A percentile compares a stretch with the other conserved stretches of the same genome.
Evolutionary conservation across 2,113 vertebrate genomes (phyloP).

Genomic region (Pungitius pungitius): DNA sequence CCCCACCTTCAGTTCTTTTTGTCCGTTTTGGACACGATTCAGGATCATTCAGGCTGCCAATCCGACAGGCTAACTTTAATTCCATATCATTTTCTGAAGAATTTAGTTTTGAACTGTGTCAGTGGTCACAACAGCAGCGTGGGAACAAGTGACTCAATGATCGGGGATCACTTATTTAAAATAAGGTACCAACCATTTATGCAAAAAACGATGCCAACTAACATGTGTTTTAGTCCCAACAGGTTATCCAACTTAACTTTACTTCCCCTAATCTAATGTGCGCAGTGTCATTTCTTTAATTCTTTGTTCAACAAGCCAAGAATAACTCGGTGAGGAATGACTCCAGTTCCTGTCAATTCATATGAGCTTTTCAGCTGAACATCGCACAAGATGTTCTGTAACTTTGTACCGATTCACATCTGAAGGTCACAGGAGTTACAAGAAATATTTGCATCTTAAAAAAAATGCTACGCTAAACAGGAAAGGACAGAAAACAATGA

Average conservation of each 20-base stretch:
- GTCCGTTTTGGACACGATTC: neutral
- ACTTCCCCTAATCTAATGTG: constrained; percentile 22
- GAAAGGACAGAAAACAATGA: constrained; percentile 30
- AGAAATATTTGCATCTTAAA: constrained; percentile 24
- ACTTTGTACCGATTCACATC: constrained; percentile 20
- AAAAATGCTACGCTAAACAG: constrained; percentile 25
- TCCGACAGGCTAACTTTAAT: neutral
- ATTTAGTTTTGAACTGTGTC: neutral
- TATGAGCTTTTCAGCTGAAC: constrained; percentile 2
- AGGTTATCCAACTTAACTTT: constrained; percentile 3
- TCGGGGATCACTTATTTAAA: constrained; percentile 4
- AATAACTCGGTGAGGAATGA: constrained; percentile 22
- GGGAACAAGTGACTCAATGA: constrained; percentile 5
- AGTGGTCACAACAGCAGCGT: neutral
- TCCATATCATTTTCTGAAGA: neutral
- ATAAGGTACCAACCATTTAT: neutral
- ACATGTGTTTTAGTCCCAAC: constrained; percentile 15
- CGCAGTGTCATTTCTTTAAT: constrained; percentile 3
- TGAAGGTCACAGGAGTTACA: constrained; percentile 8
- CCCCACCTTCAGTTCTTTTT: too few relatives aligned
- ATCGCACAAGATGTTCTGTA: constrained; percentile 22
- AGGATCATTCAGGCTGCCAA: neutral
- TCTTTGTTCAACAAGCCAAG: constrained; percentile 5
- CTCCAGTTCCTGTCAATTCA: constrained; percentile 8
- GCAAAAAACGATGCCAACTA: constrained; percentile 8